phyloP scores from a whole-genome alignment of 2,888 invertebrate genomes.

The Stratiomys singularior region DNA sequence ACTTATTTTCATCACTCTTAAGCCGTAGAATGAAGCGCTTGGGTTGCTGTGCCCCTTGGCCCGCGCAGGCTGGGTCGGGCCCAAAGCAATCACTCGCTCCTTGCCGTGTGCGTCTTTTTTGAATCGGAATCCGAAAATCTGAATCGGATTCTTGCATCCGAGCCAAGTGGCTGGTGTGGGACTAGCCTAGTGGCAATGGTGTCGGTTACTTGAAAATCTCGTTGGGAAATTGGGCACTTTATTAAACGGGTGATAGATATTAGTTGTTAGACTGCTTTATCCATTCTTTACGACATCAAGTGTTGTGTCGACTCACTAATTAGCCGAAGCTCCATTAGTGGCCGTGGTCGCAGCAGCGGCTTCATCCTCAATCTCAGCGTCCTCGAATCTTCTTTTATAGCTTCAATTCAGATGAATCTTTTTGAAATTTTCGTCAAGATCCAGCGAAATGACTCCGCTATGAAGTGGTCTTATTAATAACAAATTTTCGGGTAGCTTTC shows the following conservation, averaged over 20 bases:
- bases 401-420: constrained; percentile 20
- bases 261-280: constrained; percentile 14
- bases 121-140: constrained; percentile 3
- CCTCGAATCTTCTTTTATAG: neutral
- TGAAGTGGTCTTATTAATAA: constrained; percentile 42
- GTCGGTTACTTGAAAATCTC: constrained; percentile 37
- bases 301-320: constrained; percentile 3
- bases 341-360: neutral
- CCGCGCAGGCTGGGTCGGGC: neutral
- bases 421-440: constrained; percentile 5
- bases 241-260: constrained; percentile 12
- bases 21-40: neutral
- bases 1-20: constrained; percentile 41
- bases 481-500: constrained; percentile 42
- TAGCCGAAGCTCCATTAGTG: neutral
- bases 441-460: neutral
- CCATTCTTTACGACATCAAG: constrained; percentile 6
- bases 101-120: constrained; percentile 13
- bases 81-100: no score
- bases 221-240: constrained; percentile 16
- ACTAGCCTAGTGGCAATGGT: constrained; percentile 5
- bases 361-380: constrained; percentile 1
- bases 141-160: constrained; percentile 7
- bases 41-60: neutral
- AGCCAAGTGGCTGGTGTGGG: neutral